Evolutionary conservation across 2,113 vertebrate genomes (phyloP).

Genomic region (Camelus bactrianus): DNA sequence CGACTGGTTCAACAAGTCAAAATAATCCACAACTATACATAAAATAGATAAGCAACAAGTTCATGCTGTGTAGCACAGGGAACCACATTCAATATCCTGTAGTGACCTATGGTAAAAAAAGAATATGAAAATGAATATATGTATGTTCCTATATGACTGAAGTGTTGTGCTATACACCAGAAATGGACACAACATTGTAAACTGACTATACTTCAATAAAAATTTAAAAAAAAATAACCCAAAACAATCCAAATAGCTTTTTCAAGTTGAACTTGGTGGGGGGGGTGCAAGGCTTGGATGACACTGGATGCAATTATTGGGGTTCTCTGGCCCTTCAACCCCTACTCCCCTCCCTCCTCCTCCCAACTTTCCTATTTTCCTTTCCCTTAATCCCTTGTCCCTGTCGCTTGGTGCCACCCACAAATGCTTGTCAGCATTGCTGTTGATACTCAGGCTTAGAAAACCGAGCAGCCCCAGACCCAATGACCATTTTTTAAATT

Average conservation of each 20-base stretch:
- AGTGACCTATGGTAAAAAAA: too few species aligned
- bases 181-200: too few species aligned
- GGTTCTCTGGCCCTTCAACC: not conserved
- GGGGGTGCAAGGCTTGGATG: rapidly evolving
- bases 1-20: not conserved
- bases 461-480: not conserved
- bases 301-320: not conserved
- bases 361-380: not conserved
- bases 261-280: not conserved
- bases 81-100: too few species aligned
- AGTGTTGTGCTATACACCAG: too few species aligned
- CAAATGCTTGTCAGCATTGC: not conserved
- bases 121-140: too few species aligned
- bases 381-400: not conserved
- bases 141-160: too few species aligned
- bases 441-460: not conserved
- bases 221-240: not conserved
- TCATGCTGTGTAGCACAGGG: too few species aligned
- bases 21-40: not conserved
- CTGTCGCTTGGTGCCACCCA: not conserved
- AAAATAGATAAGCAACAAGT: too few species aligned
- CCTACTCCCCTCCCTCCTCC: not conserved
- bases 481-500: not conserved
- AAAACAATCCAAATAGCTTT: not conserved
- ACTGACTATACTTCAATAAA: too few species aligned